Evolutionary conservation across 1,140 invertebrate genomes (phyloP).

Genomic region (Euborellia annulipes): DNA sequence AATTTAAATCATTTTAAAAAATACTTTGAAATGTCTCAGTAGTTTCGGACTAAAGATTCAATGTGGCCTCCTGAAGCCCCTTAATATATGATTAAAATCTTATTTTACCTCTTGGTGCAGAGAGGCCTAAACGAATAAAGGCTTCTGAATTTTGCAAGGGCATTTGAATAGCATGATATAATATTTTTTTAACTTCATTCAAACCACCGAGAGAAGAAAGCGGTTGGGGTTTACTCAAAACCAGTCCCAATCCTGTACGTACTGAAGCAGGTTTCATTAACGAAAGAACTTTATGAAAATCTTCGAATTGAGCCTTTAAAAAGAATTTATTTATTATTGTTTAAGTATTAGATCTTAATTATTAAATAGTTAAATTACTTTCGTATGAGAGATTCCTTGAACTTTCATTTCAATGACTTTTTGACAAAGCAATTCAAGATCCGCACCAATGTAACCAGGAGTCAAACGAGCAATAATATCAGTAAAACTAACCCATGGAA

Average conservation of each 20-base stretch:
- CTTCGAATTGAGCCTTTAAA: neutral
- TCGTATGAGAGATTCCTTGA: neutral
- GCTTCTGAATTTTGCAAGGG: slow-evolving; percentile 42
- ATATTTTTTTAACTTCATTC: slow-evolving; percentile 38
- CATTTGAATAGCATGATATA: slow-evolving; percentile 45
- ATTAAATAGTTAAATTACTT: slow-evolving; percentile 4
- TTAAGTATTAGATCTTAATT: no score
- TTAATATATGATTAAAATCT: no score
- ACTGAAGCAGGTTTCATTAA: slow-evolving; percentile 34
- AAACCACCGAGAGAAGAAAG: slow-evolving; percentile 51
- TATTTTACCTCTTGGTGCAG: slow-evolving; percentile 37
- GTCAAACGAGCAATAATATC: slow-evolving; percentile 26
- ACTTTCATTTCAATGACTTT: slow-evolving; percentile 17
- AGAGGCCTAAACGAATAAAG: slow-evolving; percentile 40
- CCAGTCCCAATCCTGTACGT: slow-evolving; percentile 34
- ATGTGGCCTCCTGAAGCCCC: no score
- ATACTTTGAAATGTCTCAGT: no score
- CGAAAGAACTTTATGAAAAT: slow-evolving; percentile 21
- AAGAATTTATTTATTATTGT: no score
- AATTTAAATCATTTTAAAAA: no score
- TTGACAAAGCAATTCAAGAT: slow-evolving; percentile 28
- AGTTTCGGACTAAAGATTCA: no score
- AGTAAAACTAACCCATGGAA: slow-evolving; percentile 7
- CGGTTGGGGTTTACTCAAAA: slow-evolving; percentile 28
- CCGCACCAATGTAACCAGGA: slow-evolving; percentile 33